Conservation (phyloP, 2,113 vertebrate genomes). For the Notarius lentiginosus region DNA sequence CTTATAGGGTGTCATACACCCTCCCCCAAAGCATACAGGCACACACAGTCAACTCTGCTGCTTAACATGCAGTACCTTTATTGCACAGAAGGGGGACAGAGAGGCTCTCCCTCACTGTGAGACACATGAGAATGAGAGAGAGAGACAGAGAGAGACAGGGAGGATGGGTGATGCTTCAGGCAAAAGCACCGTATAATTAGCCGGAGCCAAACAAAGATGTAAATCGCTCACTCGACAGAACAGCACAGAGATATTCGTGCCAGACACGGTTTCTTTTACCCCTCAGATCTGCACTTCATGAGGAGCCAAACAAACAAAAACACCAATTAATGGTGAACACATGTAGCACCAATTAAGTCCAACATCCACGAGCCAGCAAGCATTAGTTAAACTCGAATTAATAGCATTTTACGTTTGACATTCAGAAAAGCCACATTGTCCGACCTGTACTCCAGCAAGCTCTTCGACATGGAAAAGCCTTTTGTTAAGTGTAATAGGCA, state of each 20-base stretch:
- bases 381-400: slow-evolving; percentile 2
- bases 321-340: slow-evolving; percentile 31
- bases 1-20: slow-evolving; percentile 50
- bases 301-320: slow-evolving; percentile 38
- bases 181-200: slow-evolving; percentile 47
- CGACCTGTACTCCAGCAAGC: not conserved
- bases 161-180: slow-evolving; percentile 34
- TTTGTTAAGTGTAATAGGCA: slow-evolving; percentile 1
- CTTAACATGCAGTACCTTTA: slow-evolving; percentile 43
- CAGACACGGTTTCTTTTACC: slow-evolving; percentile 18
- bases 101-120: not conserved
- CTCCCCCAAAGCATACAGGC: slow-evolving; percentile 1
- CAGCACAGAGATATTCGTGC: slow-evolving; percentile 25
- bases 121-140: not conserved
- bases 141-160: not conserved
- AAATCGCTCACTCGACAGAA: slow-evolving; percentile 29
- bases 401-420: slow-evolving; percentile 12
- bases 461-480: not conserved
- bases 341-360: slow-evolving; percentile 23
- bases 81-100: slow-evolving; percentile 24
- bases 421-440: not conserved
- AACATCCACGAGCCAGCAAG: not conserved
- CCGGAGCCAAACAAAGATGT: slow-evolving; percentile 39
- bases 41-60: slow-evolving; percentile 33
- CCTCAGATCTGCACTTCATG: slow-evolving; percentile 13